These are phyloP conservation scores for Drosophila trapezifrons DNA, from an alignment of 1,140 invertebrate genomes.

Conservation along the genomic window DNA sequence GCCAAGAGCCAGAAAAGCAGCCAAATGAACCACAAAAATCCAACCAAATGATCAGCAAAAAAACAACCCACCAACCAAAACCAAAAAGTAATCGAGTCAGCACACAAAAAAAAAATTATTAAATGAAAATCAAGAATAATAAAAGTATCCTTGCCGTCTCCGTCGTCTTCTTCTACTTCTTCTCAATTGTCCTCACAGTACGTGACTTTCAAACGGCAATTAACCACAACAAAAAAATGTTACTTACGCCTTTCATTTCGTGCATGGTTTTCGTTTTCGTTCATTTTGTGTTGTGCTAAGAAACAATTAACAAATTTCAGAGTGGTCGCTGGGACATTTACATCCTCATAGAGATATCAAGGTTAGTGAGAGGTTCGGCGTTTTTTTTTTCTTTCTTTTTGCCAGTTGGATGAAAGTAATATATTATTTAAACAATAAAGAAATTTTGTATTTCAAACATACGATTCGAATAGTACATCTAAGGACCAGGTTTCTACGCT, in stretches of 20 bases:
- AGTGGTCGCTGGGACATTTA: slow-evolving; percentile 6
- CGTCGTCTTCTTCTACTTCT: slow-evolving; percentile 12
- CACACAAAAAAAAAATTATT: background rate
- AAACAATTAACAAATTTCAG: slow-evolving; percentile 7
- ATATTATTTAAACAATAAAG: too few species aligned
- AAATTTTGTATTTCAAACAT: too few species aligned
- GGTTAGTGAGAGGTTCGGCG: background rate
- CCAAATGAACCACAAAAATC: slow-evolving; percentile 6
- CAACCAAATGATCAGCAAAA: slow-evolving; percentile 3
- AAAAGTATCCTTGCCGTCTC: background rate
- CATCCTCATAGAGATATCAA: too few species aligned
- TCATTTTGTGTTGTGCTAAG: slow-evolving; percentile 27
- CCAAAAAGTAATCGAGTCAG: too few species aligned
- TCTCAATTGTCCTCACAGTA: slow-evolving; percentile 33
- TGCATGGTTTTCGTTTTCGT: slow-evolving; percentile 45
- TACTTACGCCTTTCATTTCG: slow-evolving; percentile 16
- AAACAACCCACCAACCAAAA: background rate
- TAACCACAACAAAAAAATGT: slow-evolving; percentile 11
- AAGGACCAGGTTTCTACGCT: too few species aligned
- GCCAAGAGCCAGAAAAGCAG: slow-evolving; percentile 3
- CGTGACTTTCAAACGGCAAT: slow-evolving; percentile 24
- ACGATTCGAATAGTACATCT: too few species aligned
- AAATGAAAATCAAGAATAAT: background rate
- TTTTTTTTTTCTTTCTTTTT: background rate
- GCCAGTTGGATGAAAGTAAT: too few species aligned